These are phyloP conservation scores for Acleris emargana DNA, from an alignment of 2,888 invertebrate species.

Conservation along the genomic window DNA sequence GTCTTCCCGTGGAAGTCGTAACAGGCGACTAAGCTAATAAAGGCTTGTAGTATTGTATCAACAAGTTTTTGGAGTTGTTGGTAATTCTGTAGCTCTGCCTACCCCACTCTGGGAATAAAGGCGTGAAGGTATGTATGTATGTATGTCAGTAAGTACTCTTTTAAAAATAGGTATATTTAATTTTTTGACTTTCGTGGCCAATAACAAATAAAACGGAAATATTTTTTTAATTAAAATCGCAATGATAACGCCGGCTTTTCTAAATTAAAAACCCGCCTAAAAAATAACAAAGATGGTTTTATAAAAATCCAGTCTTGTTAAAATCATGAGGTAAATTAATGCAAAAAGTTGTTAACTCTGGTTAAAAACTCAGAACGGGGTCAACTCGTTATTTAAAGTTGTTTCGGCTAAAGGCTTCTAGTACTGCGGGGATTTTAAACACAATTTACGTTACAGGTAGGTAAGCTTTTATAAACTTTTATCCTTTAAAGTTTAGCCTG, in stretches of 20 bases:
- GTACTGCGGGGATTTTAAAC: slow-evolving; percentile 28
- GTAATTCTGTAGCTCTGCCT: no score
- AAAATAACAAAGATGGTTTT: slow-evolving; percentile 12
- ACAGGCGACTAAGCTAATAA: no score
- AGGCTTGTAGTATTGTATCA: no score
- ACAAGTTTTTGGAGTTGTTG: no score
- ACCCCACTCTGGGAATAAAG: no score
- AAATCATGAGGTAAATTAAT: slow-evolving; percentile 36
- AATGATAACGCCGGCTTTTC: background rate
- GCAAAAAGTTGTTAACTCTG: slow-evolving; percentile 33
- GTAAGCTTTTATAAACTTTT: slow-evolving; percentile 29
- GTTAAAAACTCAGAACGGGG: slow-evolving; percentile 33
- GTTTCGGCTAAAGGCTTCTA: slow-evolving; percentile 31
- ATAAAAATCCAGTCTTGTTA: slow-evolving; percentile 34
- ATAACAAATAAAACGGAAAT: no score
- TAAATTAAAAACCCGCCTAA: background rate
- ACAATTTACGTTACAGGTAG: slow-evolving; percentile 31
- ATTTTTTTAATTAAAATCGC: background rate
- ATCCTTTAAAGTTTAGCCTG: slow-evolving; percentile 32
- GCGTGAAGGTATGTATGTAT: no score
- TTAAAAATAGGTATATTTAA: background rate
- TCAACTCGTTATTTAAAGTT: slow-evolving; percentile 36
- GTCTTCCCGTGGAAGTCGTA: no score
- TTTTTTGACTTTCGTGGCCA: background rate
- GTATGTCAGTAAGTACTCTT: no score